phyloP scores from a whole-genome alignment of 2,888 invertebrate species.

The Spisula subtruncata region DNA sequence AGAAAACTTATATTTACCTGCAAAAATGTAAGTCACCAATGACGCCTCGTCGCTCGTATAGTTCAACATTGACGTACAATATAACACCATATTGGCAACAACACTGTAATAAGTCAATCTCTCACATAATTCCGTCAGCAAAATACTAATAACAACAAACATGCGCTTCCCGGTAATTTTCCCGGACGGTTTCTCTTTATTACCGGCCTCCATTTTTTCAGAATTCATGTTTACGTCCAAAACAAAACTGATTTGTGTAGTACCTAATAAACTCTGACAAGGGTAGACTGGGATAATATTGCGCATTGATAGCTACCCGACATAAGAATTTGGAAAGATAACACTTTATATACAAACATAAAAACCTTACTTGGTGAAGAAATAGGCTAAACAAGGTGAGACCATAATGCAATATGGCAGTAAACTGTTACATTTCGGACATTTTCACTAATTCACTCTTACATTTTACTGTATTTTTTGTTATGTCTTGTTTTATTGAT shows the following conservation, averaged over 20 bases:
- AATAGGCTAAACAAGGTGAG: too few relatives aligned
- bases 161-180: slow-evolving; percentile 62
- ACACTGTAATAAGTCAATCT: slow-evolving; percentile 84
- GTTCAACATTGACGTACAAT: slow-evolving; percentile 79
- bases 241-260: background rate
- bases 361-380: background rate
- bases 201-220: background rate
- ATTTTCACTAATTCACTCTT: too few relatives aligned
- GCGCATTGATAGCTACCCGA: background rate
- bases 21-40: slow-evolving; percentile 79
- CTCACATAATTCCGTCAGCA: slow-evolving; percentile 83
- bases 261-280: background rate
- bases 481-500: too few relatives aligned
- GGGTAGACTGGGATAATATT: background rate
- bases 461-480: too few relatives aligned
- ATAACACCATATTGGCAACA: slow-evolving; percentile 82
- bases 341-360: background rate
- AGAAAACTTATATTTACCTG: slow-evolving; percentile 74
- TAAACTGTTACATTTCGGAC: too few relatives aligned
- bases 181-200: slow-evolving; percentile 15
- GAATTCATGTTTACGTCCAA: background rate
- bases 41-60: slow-evolving; percentile 77
- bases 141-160: slow-evolving; percentile 77
- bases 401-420: too few relatives aligned
- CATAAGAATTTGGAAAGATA: background rate